Evolutionary conservation across 2,113 vertebrate species (phyloP).

Genomic region (Gila orcuttii): DNA sequence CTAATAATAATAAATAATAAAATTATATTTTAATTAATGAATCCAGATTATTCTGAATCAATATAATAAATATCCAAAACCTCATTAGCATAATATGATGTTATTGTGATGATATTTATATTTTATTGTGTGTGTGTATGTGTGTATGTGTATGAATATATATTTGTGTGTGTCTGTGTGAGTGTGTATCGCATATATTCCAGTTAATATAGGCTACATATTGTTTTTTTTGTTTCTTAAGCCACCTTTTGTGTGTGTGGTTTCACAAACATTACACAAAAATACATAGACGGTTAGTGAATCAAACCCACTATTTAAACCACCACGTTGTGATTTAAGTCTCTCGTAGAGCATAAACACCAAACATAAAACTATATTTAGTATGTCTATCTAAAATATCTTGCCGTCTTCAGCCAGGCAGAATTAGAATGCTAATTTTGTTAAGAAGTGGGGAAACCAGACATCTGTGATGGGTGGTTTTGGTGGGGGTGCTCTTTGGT

Average conservation of each 20-base stretch:
- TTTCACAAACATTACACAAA: not conserved
- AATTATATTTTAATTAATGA: too few relatives aligned
- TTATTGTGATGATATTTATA: too few relatives aligned
- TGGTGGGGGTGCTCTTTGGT: slow-evolving; percentile 38
- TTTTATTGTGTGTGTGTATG: too few relatives aligned
- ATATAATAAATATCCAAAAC: too few relatives aligned
- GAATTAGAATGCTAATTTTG: slow-evolving; percentile 42
- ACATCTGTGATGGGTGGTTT: slow-evolving; percentile 32
- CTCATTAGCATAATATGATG: too few relatives aligned
- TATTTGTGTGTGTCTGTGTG: rapidly evolving
- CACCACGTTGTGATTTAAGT: not conserved
- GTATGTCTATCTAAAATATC: not conserved
- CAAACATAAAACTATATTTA: not conserved
- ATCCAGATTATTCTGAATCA: too few relatives aligned
- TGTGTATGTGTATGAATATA: too few relatives aligned
- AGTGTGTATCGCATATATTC: too few relatives aligned
- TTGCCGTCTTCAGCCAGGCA: not conserved
- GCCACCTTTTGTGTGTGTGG: not conserved
- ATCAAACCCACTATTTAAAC: not conserved
- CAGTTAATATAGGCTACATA: too few relatives aligned
- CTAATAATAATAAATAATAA: not conserved
- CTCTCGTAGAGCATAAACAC: not conserved
- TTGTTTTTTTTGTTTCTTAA: too few relatives aligned
- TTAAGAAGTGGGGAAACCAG: slow-evolving; percentile 32
- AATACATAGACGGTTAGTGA: not conserved